These are phyloP conservation scores for Leptopilina clavipes DNA, from an alignment of 1,140 invertebrate species.

Conservation along the genomic window DNA sequence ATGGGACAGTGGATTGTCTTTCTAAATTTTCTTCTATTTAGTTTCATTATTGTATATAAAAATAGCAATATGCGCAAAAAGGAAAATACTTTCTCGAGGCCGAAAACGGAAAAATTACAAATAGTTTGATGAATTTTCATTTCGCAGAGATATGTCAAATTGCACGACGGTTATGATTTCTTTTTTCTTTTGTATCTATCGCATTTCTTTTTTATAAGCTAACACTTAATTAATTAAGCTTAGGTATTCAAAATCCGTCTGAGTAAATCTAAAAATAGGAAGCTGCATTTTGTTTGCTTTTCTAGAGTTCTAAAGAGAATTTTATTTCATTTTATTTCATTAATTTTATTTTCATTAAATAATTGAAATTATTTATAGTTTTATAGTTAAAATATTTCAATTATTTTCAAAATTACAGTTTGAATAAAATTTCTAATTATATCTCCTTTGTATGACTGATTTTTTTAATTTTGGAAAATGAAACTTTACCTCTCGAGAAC, in stretches of 20 bases:
- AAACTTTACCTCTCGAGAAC: too few relatives aligned
- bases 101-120: conserved; percentile 36
- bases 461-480: too few relatives aligned
- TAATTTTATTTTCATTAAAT: too few relatives aligned
- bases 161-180: conserved; percentile 51
- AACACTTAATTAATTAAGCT: background rate
- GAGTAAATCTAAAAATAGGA: background rate
- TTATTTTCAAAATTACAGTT: too few relatives aligned
- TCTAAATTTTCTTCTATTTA: conserved; percentile 58
- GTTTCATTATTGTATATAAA: conserved; percentile 49
- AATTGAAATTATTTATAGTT: too few relatives aligned
- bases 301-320: background rate
- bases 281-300: conserved; percentile 7
- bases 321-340: background rate
- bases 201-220: background rate
- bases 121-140: conserved; percentile 33
- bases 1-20: conserved; percentile 68
- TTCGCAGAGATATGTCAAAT: conserved; percentile 50
- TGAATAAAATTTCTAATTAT: too few relatives aligned
- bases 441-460: too few relatives aligned
- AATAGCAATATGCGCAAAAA: conserved; percentile 61
- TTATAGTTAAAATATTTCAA: too few relatives aligned
- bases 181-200: background rate
- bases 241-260: conserved; percentile 8
- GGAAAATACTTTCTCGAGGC: conserved; percentile 42